phyloP scores from a whole-genome alignment of 92 coral and sea anemone species.

The Porites lobata region DNA sequence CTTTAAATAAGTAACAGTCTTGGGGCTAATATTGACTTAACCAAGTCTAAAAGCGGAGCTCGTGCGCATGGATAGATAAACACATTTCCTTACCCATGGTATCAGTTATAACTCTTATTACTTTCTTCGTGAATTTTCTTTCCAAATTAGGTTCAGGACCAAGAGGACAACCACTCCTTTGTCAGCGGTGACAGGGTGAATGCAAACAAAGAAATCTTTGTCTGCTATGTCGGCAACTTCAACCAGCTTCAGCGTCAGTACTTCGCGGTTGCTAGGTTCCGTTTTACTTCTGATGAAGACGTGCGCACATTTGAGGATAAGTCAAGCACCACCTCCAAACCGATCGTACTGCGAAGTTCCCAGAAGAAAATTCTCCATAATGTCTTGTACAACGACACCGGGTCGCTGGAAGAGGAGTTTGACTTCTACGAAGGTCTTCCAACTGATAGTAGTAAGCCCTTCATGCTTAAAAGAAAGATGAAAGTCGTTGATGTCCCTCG shows the following conservation, averaged over 20 bases:
- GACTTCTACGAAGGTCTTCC: conserved; percentile 42
- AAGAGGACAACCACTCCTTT: conserved; percentile 44
- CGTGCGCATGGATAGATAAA: too few species aligned
- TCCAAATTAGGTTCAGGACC: conserved; percentile 43
- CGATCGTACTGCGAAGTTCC: conserved; percentile 38
- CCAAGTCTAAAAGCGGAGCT: too few species aligned
- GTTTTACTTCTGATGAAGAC: conserved; percentile 28
- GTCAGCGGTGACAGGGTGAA: conserved; percentile 56
- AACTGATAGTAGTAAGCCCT: neutral
- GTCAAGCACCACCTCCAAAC: neutral
- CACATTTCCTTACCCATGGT: too few species aligned
- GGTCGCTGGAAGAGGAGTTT: neutral
- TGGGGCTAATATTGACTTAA: too few species aligned
- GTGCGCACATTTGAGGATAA: too few species aligned
- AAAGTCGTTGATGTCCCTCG: conserved; percentile 66
- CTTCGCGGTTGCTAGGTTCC: conserved; percentile 51
- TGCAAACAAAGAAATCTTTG: conserved; percentile 39
- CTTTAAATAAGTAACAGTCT: too few species aligned
- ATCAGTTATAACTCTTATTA: too few species aligned
- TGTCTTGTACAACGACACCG: conserved; percentile 51
- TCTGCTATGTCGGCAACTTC: conserved; percentile 62
- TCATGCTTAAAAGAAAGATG: conserved; percentile 51
- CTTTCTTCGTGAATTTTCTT: neutral
- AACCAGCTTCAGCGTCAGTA: conserved; percentile 57
- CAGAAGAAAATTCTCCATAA: conserved; percentile 55